These are phyloP conservation scores for Caenorhabditis sp. DNA, from an alignment of 2,888 invertebrate species.

Conservation along the genomic window DNA sequence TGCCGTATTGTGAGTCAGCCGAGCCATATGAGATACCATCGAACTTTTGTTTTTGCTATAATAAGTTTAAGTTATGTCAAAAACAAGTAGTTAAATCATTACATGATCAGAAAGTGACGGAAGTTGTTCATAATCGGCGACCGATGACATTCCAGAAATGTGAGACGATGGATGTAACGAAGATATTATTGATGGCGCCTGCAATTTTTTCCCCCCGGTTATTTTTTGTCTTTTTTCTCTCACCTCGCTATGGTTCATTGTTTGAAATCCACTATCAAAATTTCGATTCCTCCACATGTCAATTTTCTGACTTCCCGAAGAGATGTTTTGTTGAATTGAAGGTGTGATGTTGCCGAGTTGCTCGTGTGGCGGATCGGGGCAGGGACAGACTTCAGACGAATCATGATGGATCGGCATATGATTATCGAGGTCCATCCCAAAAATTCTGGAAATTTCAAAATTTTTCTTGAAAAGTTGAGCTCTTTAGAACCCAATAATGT, in stretches of 20 bases:
- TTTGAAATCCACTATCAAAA: conserved; percentile 66
- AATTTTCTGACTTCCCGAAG: conserved; percentile 37
- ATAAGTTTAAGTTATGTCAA: not conserved
- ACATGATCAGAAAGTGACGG: conserved; percentile 44
- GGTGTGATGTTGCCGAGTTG: not conserved
- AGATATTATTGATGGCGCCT: conserved; percentile 59
- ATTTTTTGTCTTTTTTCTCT: conserved; percentile 4
- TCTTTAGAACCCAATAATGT: too few relatives aligned
- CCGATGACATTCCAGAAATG: conserved; percentile 55
- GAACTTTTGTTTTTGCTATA: conserved; percentile 51
- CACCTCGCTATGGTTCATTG: conserved; percentile 64
- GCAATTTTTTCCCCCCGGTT: conserved; percentile 22
- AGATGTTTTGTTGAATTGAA: not conserved
- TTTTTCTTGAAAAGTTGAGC: not conserved
- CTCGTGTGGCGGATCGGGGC: not conserved
- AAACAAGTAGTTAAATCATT: not conserved
- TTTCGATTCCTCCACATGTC: conserved; percentile 54
- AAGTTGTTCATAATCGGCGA: conserved; percentile 43
- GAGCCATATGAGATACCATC: conserved; percentile 39
- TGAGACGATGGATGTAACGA: conserved; percentile 55
- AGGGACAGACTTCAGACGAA: conserved; percentile 19
- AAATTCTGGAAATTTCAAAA: conserved; percentile 9
- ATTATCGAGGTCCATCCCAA: conserved; percentile 44
- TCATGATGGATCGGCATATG: conserved; percentile 34
- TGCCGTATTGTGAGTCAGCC: conserved; percentile 23